Evolutionary conservation across 2,113 vertebrate genomes (phyloP), one percentile per base, ranked within the genome.

Genomic region (Columba janthina): DNA sequence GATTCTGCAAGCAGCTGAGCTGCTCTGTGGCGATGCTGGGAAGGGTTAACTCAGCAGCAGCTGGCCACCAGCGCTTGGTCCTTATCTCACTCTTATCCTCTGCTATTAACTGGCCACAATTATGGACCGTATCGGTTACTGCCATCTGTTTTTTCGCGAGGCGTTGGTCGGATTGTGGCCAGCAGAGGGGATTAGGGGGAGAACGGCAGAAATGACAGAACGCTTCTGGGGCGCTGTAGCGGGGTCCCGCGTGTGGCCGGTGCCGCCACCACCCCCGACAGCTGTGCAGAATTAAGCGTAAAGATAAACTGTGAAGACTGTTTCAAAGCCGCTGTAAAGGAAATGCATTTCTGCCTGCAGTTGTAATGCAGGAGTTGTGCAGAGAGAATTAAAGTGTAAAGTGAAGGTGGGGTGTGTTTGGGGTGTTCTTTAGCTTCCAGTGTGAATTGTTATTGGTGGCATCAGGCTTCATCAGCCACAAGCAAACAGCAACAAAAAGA

Each of bases 241-340:
- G 44, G 80, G 81, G 25, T 51, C 85, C 81, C 10, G 75, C 11
- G 69, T 86, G 92, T 48, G 76, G 88, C 90, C 1, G 5, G 36
- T 72, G 50, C 74, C 80, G 71, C 85, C 94, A 13, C 85, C 86
- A 3, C 61, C 89, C 84, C 76, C 5, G 11, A 97, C 97, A 98
- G 97, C 97, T 98, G 97, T 73, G 40, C 64, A 58, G 73, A 89
- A 79, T 91, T 90, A 90, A 85, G 92, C 72, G 46, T 73, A 78
- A 97, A 97, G 92, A 97, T 96, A 97, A 97, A 97, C 97, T 97
- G 97, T 93, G 95, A 97, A 97, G 95, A 95, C 92, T 40, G 48
- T 82, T 79, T 79, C 94, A 93, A 95, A 94, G 96, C 97, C 91
- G 95, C 77, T 93, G 89, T 69, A n/a, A 82, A 56, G 85, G 54